Conservation (phyloP, 2,888 invertebrate species). For the Iphiclides podalirius region DNA sequence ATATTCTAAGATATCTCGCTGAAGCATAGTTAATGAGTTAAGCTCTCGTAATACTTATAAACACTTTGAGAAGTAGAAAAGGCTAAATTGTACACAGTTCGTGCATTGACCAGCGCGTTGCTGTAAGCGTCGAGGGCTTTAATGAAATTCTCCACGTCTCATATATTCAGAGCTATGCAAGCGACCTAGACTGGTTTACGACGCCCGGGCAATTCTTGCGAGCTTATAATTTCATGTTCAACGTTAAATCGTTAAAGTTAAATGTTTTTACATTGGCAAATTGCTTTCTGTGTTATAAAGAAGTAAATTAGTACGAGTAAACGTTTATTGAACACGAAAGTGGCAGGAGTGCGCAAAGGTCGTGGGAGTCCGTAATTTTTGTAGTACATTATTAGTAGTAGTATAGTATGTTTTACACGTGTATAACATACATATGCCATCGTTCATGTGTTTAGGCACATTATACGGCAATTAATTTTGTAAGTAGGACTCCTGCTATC, state of each 20-base stretch:
- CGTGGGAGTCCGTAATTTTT: too few relatives aligned
- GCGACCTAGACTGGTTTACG: background rate
- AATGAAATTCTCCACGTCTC: slow-evolving; percentile 1
- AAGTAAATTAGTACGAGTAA: background rate
- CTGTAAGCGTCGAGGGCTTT: background rate
- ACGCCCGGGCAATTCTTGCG: too few relatives aligned
- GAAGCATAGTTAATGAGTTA: too few relatives aligned
- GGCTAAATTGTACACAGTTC: background rate
- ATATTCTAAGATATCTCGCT: too few relatives aligned
- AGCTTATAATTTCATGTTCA: background rate
- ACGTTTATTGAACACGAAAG: too few relatives aligned
- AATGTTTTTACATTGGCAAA: background rate
- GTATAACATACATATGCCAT: too few relatives aligned
- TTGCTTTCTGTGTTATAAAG: background rate
- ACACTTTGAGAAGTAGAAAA: background rate
- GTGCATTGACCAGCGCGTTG: background rate
- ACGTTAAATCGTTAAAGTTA: background rate
- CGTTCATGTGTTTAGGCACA: too few relatives aligned
- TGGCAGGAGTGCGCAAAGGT: too few relatives aligned
- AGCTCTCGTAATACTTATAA: background rate
- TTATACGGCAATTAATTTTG: too few relatives aligned
- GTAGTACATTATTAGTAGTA: too few relatives aligned
- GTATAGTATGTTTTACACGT: too few relatives aligned
- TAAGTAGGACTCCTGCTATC: too few relatives aligned
- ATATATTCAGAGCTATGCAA: background rate